Base-by-base conservation (phyloP, 1,140 invertebrate genomes). In the Dreissena polymorpha region DNA sequence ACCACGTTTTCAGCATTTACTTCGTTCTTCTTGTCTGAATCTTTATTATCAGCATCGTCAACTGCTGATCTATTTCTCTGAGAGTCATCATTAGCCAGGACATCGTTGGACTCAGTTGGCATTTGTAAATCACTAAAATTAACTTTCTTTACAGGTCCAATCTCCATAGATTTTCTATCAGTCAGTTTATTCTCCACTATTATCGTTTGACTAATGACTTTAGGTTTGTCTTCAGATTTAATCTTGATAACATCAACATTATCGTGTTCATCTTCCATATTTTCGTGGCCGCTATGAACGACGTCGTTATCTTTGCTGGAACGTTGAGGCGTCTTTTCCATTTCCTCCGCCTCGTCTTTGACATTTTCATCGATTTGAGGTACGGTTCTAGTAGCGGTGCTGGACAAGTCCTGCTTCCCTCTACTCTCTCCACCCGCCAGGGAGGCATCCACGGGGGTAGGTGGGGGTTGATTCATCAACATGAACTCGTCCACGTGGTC, bases 401-500 rank as follows among this genome's bases (percentile, higher is more conserved):
- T 78, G 12, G 67, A 53, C 3, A 49, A 13, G 0, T 80, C 69
- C 10, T 80, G 68, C 2, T 12, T n/a, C 49, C 53, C 63, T 21
- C 53, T 27, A 49, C 55, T 82, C 29, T 82, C 79, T 67, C 27
- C 21, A 2, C 53, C 67, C 10, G 69, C 70, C 27, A 68, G 16
- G n/a, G 79, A 82, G 8, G 55, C 21, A 5, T 83, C 74, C 21
- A 76, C 67, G 0, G 81, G 81, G 7, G 81, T 83, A 10, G 81
- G 74, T 10, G 81, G 81, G 18, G 81, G 81, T 60, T 83, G 81
- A n/a, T 83, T 83, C 14, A 76, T 64, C 10, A 53, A 70, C 10
- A 71, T 27, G 53, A 83, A 76, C 55, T 83, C 81, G 39, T 83
- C 81, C 12, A 83, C 49, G 57, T 49, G 53, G 64, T 83, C 81